phyloP scores from a whole-genome alignment of 2,113 vertebrate species.

The Triplophysa dalaica region DNA sequence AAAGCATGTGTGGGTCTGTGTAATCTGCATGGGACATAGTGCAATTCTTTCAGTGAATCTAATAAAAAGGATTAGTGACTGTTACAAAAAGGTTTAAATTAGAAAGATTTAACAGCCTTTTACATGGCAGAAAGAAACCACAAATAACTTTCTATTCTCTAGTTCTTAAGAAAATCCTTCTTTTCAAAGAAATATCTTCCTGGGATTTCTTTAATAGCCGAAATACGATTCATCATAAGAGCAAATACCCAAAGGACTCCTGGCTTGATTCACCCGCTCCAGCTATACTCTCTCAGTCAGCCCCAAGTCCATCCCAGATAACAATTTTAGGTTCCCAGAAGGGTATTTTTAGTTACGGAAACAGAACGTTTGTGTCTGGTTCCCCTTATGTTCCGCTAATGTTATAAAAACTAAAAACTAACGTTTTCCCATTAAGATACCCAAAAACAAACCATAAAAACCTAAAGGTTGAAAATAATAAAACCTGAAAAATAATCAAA shows the following conservation, averaged over 20 bases:
- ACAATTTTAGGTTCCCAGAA: no score
- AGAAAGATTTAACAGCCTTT: background rate
- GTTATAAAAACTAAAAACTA: no score
- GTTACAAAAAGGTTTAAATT: background rate
- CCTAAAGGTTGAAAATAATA: no score
- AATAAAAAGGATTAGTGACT: background rate
- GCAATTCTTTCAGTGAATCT: background rate
- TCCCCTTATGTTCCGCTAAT: no score
- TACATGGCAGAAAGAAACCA: background rate
- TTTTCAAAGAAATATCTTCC: background rate
- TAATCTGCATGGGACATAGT: background rate
- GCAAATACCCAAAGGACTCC: conserved; percentile 20
- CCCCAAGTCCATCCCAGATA: background rate
- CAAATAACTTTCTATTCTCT: background rate
- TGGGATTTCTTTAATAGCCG: background rate
- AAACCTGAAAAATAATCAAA: no score
- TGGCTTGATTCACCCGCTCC: background rate
- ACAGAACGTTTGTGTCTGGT: no score
- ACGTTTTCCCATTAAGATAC: no score
- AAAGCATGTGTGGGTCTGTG: background rate
- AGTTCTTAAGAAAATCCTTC: background rate
- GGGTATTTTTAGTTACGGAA: no score
- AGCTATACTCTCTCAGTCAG: background rate
- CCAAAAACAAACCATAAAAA: no score
- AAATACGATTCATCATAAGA: conserved; percentile 11